Conservation (phyloP, 2,888 invertebrate species). For the Gnatocerus cornutus region DNA sequence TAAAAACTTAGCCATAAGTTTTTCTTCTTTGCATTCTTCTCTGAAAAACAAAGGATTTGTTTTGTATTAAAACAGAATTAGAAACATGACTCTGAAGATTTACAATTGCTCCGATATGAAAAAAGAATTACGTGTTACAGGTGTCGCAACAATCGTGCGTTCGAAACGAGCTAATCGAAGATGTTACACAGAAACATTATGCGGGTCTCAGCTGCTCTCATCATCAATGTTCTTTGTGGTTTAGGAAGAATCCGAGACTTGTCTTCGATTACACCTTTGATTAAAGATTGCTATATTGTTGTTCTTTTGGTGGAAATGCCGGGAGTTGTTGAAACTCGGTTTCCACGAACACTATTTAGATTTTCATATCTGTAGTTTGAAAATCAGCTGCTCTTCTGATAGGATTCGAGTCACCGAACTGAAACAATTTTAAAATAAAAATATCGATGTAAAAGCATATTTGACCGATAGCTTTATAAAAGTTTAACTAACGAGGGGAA, state of each 20-base stretch:
- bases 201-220: constrained; percentile 39
- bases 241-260: constrained; percentile 1
- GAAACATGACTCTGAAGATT: background rate
- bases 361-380: background rate
- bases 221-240: constrained; percentile 34
- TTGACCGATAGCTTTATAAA: background rate
- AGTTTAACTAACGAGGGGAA: background rate
- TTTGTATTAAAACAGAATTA: constrained; percentile 24
- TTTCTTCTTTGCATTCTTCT: constrained; percentile 29
- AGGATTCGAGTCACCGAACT: constrained; percentile 1
- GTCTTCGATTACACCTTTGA: constrained; percentile 16
- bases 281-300: constrained; percentile 16
- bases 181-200: constrained; percentile 22
- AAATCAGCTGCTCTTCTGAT: background rate
- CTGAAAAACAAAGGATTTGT: constrained; percentile 33
- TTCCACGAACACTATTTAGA: background rate
- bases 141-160: constrained; percentile 27
- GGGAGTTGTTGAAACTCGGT: background rate
- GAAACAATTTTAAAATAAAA: background rate
- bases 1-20: constrained; percentile 32
- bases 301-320: background rate
- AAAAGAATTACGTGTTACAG: constrained; percentile 20
- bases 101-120: background rate
- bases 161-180: constrained; percentile 29
- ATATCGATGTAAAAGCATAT: background rate